Evolutionary conservation across 2,888 invertebrate genomes (phyloP).

Genomic region (Drepana falcataria): DNA sequence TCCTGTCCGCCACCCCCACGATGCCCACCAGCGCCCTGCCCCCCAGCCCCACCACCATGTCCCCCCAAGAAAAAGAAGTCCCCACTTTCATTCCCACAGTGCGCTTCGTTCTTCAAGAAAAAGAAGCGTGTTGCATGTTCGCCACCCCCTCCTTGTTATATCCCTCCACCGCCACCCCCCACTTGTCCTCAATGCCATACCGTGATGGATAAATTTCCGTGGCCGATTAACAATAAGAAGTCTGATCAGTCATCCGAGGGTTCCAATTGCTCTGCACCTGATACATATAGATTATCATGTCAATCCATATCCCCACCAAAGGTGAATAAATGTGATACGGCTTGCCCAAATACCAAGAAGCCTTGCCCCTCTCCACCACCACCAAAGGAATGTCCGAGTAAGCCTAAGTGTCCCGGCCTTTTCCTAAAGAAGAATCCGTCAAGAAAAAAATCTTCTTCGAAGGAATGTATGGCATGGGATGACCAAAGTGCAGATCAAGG

Average conservation of each 20-base stretch:
- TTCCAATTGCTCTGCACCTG: background rate
- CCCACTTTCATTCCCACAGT: background rate
- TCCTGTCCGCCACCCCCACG: background rate
- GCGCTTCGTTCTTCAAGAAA: background rate
- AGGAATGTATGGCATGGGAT: conserved; percentile 22
- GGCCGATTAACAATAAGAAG: conserved; percentile 8
- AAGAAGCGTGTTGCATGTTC: background rate
- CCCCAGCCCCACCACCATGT: background rate
- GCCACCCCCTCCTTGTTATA: conserved; percentile 1
- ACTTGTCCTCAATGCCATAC: background rate
- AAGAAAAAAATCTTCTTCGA: conserved; percentile 19
- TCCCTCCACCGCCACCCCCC: conserved; percentile 7
- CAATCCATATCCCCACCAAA: background rate
- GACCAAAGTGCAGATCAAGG: conserved; percentile 7
- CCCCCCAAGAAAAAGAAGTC: background rate
- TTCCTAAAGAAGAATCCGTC: conserved; percentile 36
- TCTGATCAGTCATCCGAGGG: background rate
- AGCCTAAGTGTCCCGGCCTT: conserved; percentile 28
- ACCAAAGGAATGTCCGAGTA: conserved; percentile 6
- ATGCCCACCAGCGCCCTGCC: conserved; percentile 5
- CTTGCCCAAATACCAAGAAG: conserved; percentile 17
- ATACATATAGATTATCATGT: background rate
- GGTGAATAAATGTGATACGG: background rate
- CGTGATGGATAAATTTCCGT: conserved; percentile 1
- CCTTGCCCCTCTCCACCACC: conserved; percentile 5